Percentiles rank a stretch among this genome's conserved stretches.
These are phyloP conservation scores for Saguinus imperator DNA, from an alignment of 2,113 vertebrate species.

Conservation along the genomic window DNA sequence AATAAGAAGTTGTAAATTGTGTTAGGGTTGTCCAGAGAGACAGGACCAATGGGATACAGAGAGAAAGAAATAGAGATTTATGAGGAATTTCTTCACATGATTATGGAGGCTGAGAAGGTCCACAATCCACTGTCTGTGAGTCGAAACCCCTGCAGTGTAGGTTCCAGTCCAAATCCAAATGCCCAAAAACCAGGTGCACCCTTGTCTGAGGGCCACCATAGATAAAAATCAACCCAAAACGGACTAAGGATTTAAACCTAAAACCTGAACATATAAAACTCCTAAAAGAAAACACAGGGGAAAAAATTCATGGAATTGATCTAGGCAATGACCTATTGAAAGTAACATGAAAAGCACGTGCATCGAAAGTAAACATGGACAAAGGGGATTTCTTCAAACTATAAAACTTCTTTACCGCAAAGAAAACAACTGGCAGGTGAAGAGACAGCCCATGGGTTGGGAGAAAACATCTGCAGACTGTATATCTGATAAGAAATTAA, in stretches of 20 bases:
- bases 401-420: background rate
- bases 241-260: background rate
- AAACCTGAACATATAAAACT: background rate
- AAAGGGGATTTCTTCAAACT: background rate
- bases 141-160: background rate
- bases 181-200: background rate
- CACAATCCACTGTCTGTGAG: fast-evolving
- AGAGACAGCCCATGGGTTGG: background rate
- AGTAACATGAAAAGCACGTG: background rate
- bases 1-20: background rate
- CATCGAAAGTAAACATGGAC: background rate
- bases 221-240: background rate
- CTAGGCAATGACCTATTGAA: background rate
- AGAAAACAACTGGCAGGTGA: background rate
- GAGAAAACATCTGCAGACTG: background rate
- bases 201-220: no score
- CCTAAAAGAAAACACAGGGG: background rate
- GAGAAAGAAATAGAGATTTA: background rate
- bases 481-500: background rate
- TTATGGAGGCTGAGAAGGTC: background rate
- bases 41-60: background rate
- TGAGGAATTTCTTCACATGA: background rate
- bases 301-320: background rate
- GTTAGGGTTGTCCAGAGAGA: background rate
- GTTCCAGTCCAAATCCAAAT: background rate